Conservation (phyloP, 2,113 vertebrate genomes). For the Aspiorhynchus laticeps region DNA sequence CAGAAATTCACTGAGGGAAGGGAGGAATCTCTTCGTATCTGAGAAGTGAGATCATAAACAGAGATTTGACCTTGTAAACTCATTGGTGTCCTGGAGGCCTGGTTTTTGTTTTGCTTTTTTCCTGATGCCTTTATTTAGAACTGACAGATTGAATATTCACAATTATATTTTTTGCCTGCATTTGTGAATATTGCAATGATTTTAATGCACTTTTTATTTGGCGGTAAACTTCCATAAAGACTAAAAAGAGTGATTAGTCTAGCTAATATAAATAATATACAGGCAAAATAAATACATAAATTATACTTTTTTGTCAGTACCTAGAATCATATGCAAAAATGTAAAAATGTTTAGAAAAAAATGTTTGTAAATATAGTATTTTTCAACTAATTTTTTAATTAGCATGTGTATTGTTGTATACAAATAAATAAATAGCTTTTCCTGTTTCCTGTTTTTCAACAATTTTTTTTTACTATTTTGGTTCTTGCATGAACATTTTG, state of each 20-base stretch:
- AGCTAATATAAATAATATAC: too few species aligned
- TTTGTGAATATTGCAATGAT: neutral
- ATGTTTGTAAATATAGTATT: too few species aligned
- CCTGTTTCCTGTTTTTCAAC: too few species aligned
- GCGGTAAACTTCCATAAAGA: neutral
- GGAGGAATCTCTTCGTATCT: neutral
- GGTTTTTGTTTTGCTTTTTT: neutral
- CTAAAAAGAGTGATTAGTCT: too few species aligned
- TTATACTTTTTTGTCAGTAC: too few species aligned
- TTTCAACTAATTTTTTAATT: too few species aligned
- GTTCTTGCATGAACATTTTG: neutral
- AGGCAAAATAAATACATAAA: too few species aligned
- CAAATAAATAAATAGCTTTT: too few species aligned
- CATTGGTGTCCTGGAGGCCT: neutral
- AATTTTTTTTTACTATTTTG: neutral
- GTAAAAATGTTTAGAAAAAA: too few species aligned
- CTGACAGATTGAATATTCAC: neutral
- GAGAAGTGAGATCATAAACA: conserved; percentile 22
- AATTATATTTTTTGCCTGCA: neutral
- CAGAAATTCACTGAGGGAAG: neutral
- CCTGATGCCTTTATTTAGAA: neutral
- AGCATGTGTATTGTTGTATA: too few species aligned
- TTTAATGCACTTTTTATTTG: neutral
- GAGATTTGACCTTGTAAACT: conserved; percentile 16
- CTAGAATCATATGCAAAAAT: too few species aligned